phyloP scores from a whole-genome alignment of 2,113 vertebrate species.

The Ibidorhyncha struthersii region DNA sequence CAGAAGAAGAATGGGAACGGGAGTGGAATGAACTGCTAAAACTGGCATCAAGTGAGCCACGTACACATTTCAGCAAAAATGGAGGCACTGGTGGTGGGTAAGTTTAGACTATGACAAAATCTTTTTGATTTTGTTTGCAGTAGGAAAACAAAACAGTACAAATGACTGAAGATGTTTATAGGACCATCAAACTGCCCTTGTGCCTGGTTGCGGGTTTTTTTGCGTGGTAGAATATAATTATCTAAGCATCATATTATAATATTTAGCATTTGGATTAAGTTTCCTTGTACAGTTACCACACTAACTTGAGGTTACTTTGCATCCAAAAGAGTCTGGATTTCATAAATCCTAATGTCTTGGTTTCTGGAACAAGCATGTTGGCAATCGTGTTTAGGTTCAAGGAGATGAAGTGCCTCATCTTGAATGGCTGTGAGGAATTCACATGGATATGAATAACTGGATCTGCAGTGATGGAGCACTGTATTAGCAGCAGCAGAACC shows the following conservation, averaged over 20 bases:
- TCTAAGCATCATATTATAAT: neutral
- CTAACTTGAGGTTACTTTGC: neutral
- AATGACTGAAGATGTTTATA: neutral
- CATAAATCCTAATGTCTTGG: neutral
- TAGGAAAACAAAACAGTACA: neutral
- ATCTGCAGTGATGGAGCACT: neutral
- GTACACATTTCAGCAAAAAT: slow-evolving; percentile 92
- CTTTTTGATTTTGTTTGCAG: accelerated
- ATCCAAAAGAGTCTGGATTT: neutral
- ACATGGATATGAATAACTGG: neutral
- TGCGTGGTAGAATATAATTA: neutral
- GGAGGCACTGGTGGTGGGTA: slow-evolving; percentile 91
- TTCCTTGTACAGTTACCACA: neutral
- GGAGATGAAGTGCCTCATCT: neutral
- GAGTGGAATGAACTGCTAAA: slow-evolving; percentile 98
- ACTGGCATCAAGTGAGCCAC: slow-evolving; percentile 96
- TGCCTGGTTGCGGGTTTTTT: neutral
- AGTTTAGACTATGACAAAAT: neutral
- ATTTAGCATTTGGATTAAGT: neutral
- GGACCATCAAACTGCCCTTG: neutral
- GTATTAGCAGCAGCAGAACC: neutral
- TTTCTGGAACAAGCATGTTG: neutral
- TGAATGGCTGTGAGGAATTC: neutral
- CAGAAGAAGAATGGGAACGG: slow-evolving; percentile 95
- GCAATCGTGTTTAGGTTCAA: neutral